These are phyloP conservation scores for Lepidocyrtoides sp. DNA, from an alignment of 2,888 invertebrate genomes.

Conservation along the genomic window DNA sequence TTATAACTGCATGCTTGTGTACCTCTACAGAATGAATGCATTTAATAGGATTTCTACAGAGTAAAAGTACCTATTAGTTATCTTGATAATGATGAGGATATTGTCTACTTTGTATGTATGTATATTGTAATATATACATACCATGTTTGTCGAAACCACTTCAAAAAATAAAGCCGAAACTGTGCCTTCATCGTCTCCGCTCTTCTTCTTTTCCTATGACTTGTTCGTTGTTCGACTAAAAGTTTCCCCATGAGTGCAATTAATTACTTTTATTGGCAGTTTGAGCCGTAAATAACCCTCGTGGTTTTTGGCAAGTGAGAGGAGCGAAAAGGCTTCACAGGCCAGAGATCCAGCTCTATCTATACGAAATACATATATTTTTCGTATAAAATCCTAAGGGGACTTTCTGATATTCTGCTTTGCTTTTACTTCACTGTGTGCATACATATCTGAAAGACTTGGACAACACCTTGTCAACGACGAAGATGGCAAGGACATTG, in stretches of 20 bases:
- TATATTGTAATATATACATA: no score
- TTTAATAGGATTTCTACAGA: neutral
- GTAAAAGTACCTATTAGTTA: neutral
- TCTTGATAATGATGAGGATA: neutral
- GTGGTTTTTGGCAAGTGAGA: constrained; percentile 80
- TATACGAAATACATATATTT: no score
- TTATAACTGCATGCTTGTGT: neutral
- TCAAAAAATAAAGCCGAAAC: constrained; percentile 72
- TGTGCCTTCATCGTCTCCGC: neutral
- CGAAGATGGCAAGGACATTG: neutral
- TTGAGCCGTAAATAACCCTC: constrained; percentile 84
- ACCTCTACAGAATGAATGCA: neutral
- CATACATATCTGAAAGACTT: neutral
- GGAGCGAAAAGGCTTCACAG: constrained; percentile 42
- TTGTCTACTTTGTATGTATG: neutral
- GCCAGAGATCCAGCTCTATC: neutral
- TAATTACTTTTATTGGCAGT: constrained; percentile 85
- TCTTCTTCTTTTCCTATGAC: neutral
- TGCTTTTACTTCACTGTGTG: neutral
- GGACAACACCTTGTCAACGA: neutral
- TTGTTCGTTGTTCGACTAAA: constrained; percentile 62
- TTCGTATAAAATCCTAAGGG: neutral
- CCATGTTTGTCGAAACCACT: constrained; percentile 70
- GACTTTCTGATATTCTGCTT: neutral
- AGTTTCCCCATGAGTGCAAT: constrained; percentile 83